These are phyloP conservation scores for Drosophila peninsularis DNA, from an alignment of 2,888 invertebrate species.

Conservation along the genomic window DNA sequence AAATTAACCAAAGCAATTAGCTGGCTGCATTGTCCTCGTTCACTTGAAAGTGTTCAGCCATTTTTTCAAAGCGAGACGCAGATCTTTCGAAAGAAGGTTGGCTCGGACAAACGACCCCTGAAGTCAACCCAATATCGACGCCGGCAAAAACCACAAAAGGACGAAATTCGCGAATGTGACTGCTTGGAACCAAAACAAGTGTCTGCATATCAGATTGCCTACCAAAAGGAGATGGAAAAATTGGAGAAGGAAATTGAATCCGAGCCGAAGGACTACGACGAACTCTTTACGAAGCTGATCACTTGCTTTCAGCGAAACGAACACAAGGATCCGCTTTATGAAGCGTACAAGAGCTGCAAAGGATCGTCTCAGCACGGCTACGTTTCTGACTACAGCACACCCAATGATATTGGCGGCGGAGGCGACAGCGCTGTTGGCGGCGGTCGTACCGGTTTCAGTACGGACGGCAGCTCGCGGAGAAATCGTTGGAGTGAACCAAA, in stretches of 20 bases:
- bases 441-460: too few relatives aligned
- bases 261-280: conserved; percentile 45
- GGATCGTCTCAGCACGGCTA: background rate
- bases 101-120: background rate
- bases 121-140: background rate
- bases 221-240: conserved; percentile 8
- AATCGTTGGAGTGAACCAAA: too few relatives aligned
- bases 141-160: background rate
- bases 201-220: conserved; percentile 11
- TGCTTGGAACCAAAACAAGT: background rate
- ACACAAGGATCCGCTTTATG: background rate
- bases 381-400: background rate
- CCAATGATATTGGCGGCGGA: background rate
- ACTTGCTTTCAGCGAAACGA: conserved; percentile 25
- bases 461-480: too few relatives aligned
- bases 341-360: conserved; percentile 26
- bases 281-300: conserved; percentile 31
- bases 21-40: conserved; percentile 15
- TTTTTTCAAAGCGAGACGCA: conserved; percentile 1
- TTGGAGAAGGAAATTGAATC: background rate
- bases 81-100: background rate
- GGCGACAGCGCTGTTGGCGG: background rate
- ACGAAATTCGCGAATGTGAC: background rate
- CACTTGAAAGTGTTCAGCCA: background rate
- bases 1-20: conserved; percentile 17